A percentile compares a stretch with the other conserved stretches of the same genome.
These are phyloP conservation scores for Mormyrus hasselquistii DNA, from an alignment of 2,797 vertebrate species.

Conservation along the genomic window DNA sequence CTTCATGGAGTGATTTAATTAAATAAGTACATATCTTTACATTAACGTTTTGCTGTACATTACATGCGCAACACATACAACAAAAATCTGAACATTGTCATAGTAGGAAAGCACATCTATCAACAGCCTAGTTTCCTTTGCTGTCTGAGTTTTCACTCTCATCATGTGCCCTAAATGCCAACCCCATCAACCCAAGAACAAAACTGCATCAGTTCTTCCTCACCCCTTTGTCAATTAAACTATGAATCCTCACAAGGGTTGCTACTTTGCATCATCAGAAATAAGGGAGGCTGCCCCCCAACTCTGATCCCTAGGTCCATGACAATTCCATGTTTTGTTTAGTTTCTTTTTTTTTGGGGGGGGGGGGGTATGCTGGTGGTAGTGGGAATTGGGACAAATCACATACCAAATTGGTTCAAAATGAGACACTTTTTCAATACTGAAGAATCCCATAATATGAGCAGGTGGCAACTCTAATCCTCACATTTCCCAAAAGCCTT, in stretches of 20 bases:
- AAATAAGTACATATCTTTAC: background rate
- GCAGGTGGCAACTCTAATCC: background rate
- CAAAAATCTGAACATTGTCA: background rate
- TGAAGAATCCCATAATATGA: background rate
- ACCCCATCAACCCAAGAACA: background rate
- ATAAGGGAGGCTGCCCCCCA: background rate
- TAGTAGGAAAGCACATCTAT: background rate
- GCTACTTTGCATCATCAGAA: background rate
- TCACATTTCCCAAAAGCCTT: background rate
- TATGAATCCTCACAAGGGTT: too few species aligned
- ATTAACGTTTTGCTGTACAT: background rate
- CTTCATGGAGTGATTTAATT: background rate
- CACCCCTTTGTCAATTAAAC: background rate
- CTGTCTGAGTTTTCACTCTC: background rate
- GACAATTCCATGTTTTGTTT: too few species aligned
- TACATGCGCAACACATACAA: background rate
- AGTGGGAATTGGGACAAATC: background rate
- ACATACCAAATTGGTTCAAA: background rate
- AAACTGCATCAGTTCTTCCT: background rate
- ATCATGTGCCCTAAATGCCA: background rate
- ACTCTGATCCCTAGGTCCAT: background rate
- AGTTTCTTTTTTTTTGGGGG: background rate
- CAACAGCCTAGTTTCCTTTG: background rate
- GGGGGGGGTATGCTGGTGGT: background rate
- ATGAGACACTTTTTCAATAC: background rate